Conservation (phyloP, 30 jellyfish, hydroid and myxozoan genomes). For the Aurelia sp. region DNA sequence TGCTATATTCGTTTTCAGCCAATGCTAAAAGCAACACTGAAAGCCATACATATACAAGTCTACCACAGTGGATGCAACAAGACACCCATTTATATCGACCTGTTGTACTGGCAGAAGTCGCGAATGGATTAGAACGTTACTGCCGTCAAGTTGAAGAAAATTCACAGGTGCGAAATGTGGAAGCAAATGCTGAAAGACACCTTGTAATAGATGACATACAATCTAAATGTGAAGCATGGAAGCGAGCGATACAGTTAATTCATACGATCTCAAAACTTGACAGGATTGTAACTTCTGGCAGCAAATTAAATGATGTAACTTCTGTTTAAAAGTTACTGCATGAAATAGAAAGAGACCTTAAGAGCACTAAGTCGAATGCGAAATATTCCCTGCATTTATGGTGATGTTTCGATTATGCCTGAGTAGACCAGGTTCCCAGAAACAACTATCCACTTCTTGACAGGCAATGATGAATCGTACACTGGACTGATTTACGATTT, state of each 20-base stretch:
- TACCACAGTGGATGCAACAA: constrained; percentile 37
- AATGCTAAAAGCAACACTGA: too few relatives aligned
- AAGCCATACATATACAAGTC: not conserved
- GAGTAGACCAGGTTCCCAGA: too few relatives aligned
- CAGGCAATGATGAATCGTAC: too few relatives aligned
- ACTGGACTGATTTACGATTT: too few relatives aligned
- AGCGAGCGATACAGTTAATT: constrained; percentile 51
- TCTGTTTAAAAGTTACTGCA: too few relatives aligned
- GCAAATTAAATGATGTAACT: too few relatives aligned
- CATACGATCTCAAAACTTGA: constrained; percentile 30
- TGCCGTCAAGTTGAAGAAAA: not conserved
- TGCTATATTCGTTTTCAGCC: too few relatives aligned
- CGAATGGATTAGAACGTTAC: constrained; percentile 56
- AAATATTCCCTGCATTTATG: too few relatives aligned
- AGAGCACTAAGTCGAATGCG: too few relatives aligned
- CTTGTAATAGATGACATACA: constrained; percentile 30
- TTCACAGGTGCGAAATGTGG: not conserved
- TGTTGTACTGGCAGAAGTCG: constrained; percentile 28
- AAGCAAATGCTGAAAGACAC: not conserved
- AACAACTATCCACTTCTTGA: too few relatives aligned
- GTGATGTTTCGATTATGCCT: too few relatives aligned
- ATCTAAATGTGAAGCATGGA: constrained; percentile 64
- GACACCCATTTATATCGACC: constrained; percentile 26
- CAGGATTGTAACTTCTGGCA: constrained; percentile 31
- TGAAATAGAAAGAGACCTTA: too few relatives aligned